phyloP scores from a whole-genome alignment of 2,113 vertebrate species.

The Hippopotamus amphibius region DNA sequence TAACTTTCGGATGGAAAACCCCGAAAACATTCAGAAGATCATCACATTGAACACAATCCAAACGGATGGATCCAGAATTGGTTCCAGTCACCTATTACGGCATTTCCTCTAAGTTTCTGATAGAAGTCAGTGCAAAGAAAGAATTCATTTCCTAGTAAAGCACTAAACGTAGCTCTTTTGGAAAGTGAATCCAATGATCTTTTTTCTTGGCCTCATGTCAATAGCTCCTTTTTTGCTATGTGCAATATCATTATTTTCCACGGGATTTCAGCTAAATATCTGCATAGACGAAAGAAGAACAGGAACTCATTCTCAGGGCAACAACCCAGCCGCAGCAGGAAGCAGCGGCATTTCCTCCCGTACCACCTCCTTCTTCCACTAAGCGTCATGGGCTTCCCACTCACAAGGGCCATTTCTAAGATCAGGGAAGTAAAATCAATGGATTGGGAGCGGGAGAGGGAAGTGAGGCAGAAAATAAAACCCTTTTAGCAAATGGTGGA shows the following conservation, averaged over 20 bases:
- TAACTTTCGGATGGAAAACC: background rate
- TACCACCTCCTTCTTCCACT: background rate
- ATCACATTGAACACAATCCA: background rate
- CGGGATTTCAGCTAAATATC: background rate
- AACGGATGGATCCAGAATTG: background rate
- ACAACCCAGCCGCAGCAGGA: background rate
- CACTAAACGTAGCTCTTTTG: background rate
- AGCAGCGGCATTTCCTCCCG: too few relatives aligned
- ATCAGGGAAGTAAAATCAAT: background rate
- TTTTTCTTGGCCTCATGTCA: background rate
- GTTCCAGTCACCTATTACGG: background rate
- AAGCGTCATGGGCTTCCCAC: background rate
- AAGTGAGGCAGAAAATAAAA: background rate
- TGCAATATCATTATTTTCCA: background rate
- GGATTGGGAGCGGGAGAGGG: background rate
- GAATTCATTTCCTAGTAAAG: background rate
- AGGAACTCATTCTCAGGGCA: background rate
- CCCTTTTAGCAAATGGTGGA: background rate
- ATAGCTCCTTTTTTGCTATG: background rate
- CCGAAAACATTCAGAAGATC: background rate
- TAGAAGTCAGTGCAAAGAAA: slow-evolving; percentile 2
- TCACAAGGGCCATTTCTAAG: background rate
- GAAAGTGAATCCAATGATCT: background rate
- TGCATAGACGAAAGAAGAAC: background rate
- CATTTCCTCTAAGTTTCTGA: background rate